Evolutionary conservation across 2,888 invertebrate species (phyloP).

Genomic region (Onchidella celtica): DNA sequence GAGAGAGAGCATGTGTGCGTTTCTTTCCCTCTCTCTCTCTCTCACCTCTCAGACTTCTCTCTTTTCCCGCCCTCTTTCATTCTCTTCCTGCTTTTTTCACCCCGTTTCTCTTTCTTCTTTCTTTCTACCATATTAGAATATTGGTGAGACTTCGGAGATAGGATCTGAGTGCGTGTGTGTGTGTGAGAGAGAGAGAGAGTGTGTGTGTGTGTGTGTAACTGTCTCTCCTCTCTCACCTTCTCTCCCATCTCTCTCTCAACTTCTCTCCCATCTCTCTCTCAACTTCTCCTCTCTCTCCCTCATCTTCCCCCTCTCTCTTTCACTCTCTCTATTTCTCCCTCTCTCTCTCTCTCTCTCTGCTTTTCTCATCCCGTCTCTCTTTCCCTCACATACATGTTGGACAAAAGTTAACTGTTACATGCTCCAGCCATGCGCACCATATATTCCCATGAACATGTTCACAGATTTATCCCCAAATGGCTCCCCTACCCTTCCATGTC

Average conservation of each 20-base stretch:
- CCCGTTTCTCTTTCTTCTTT: slow-evolving; percentile 4
- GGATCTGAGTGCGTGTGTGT: too few species aligned
- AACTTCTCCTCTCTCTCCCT: neutral
- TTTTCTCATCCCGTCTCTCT: neutral
- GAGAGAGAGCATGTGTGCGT: too few species aligned
- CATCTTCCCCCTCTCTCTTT: neutral
- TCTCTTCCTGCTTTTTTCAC: neutral
- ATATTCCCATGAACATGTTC: too few species aligned
- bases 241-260: neutral
- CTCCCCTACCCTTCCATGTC: neutral
- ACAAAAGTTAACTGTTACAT: too few species aligned
- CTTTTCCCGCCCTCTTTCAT: neutral
- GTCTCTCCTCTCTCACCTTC: neutral
- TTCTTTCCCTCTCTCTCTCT: slow-evolving; percentile 11
- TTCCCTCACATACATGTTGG: neutral
- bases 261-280: neutral
- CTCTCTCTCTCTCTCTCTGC: slow-evolving; percentile 20
- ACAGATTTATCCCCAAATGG: too few species aligned
- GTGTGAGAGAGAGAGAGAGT: too few species aligned
- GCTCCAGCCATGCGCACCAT: too few species aligned
- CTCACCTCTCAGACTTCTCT: slow-evolving; percentile 13
- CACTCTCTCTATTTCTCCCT: slow-evolving; percentile 2
- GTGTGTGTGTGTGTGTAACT: too few species aligned
- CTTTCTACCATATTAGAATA: too few species aligned
- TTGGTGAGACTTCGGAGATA: too few species aligned